These are phyloP conservation scores for Rosalia funebris DNA, from an alignment of 2,888 invertebrate genomes.

Conservation along the genomic window DNA sequence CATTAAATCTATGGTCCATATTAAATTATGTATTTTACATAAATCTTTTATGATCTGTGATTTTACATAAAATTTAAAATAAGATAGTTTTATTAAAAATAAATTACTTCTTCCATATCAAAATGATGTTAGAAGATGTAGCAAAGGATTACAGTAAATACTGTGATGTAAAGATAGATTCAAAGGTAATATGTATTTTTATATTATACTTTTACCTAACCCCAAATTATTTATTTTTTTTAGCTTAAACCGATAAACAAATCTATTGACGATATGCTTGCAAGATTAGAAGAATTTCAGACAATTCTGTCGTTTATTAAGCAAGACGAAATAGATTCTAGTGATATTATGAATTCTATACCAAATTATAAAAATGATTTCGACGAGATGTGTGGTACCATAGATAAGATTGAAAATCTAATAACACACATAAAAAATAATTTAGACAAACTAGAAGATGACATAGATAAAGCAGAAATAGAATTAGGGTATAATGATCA, in stretches of 20 bases:
- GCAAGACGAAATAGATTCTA: conserved; percentile 49
- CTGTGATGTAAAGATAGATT: conserved; percentile 21
- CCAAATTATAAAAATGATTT: conserved; percentile 44
- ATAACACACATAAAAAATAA: conserved; percentile 50
- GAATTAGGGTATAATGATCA: conserved; percentile 45
- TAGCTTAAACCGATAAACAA: conserved; percentile 49
- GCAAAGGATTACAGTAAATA: conserved; percentile 22
- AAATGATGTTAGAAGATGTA: conserved; percentile 9
- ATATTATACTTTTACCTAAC: neutral
- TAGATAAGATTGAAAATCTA: conserved; percentile 49
- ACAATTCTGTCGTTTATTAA: conserved; percentile 51
- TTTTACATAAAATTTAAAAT: too few relatives aligned
- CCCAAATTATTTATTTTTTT: conserved; percentile 17
- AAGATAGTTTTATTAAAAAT: neutral
- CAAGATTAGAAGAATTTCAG: conserved; percentile 55
- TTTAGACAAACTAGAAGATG: conserved; percentile 47
- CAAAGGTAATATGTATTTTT: conserved; percentile 10
- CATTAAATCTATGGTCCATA: too few relatives aligned
- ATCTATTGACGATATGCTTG: conserved; percentile 51
- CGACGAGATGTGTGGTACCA: conserved; percentile 48
- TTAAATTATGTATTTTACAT: too few relatives aligned
- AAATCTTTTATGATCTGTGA: too few relatives aligned
- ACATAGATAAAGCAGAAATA: conserved; percentile 52
- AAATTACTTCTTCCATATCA: neutral
- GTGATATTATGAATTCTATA: conserved; percentile 46